These are phyloP conservation scores for Pimpla rufipes DNA, from an alignment of 2,888 invertebrate genomes.

Conservation along the genomic window DNA sequence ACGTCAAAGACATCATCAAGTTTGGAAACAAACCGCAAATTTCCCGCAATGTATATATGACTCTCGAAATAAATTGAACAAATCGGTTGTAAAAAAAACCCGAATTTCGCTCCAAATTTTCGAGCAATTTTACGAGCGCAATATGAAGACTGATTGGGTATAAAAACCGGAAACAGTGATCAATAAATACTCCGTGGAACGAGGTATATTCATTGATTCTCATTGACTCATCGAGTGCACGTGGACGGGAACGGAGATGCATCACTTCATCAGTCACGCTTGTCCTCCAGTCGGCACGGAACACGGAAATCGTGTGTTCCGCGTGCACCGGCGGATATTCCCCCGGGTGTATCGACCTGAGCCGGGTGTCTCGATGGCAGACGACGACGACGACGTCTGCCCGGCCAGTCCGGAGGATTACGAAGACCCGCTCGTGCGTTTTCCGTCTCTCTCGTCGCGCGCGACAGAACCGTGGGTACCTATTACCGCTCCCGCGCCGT, in stretches of 20 bases:
- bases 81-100: too few species aligned
- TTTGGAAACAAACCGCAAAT: too few species aligned
- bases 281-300: background rate
- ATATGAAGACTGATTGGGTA: too few species aligned
- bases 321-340: slow-evolving; percentile 38
- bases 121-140: too few species aligned
- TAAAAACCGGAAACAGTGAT: too few species aligned
- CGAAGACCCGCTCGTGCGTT: slow-evolving; percentile 64
- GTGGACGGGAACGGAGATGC: background rate
- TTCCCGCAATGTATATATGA: too few species aligned
- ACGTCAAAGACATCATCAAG: too few species aligned
- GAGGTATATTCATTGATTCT: background rate
- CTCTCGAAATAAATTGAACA: too few species aligned
- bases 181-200: background rate
- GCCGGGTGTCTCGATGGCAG: slow-evolving; percentile 39
- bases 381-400: slow-evolving; percentile 24
- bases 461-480: slow-evolving; percentile 7
- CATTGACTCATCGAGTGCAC: slow-evolving; percentile 18
- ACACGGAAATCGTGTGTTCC: slow-evolving; percentile 41
- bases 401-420: slow-evolving; percentile 56
- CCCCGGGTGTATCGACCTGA: slow-evolving; percentile 62
- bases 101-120: too few species aligned
- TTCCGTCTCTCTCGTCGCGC: slow-evolving; percentile 25
- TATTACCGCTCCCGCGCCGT: slow-evolving; percentile 23
- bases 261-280: slow-evolving; percentile 30